These are phyloP conservation scores for Caranx ignobilis DNA, from an alignment of 2,113 vertebrate species.

Conservation along the genomic window DNA sequence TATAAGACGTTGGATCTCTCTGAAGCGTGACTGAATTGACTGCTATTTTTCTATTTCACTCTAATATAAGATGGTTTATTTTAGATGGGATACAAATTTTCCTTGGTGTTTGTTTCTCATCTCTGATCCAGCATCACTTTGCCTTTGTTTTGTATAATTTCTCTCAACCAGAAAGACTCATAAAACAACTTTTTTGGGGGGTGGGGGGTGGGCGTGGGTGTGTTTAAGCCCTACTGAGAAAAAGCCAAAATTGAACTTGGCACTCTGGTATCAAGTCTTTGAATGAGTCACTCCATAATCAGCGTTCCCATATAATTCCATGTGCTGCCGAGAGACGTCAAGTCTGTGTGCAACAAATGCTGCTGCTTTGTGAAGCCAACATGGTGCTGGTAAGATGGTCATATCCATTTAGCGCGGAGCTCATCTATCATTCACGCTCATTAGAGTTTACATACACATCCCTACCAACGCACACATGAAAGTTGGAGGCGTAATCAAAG, in stretches of 20 bases:
- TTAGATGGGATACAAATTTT: constrained; percentile 3
- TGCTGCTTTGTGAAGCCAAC: constrained; percentile 42
- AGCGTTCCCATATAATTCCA: constrained; percentile 19
- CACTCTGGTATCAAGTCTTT: neutral
- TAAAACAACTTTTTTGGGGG: neutral
- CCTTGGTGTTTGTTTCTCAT: neutral
- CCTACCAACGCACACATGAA: constrained; percentile 5
- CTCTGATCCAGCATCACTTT: neutral
- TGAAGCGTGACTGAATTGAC: constrained; percentile 41
- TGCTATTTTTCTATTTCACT: constrained; percentile 45
- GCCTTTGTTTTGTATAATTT: neutral
- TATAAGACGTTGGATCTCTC: constrained; percentile 36
- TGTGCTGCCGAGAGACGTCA: constrained; percentile 19
- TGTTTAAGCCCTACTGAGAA: neutral
- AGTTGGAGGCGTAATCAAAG: constrained; percentile 56
- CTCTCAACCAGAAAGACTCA: neutral
- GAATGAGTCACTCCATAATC: constrained; percentile 23
- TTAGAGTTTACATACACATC: constrained; percentile 41
- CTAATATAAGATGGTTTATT: constrained; percentile 9
- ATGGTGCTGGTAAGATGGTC: constrained; percentile 28
- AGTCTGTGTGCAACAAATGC: constrained; percentile 26
- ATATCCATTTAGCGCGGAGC: constrained; percentile 48
- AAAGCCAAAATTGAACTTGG: neutral
- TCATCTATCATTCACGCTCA: constrained; percentile 58
- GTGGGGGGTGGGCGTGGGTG: too few species aligned